Base-by-base conservation (phyloP, 2,113 vertebrate genomes). In the Raphicerus campestris region DNA sequence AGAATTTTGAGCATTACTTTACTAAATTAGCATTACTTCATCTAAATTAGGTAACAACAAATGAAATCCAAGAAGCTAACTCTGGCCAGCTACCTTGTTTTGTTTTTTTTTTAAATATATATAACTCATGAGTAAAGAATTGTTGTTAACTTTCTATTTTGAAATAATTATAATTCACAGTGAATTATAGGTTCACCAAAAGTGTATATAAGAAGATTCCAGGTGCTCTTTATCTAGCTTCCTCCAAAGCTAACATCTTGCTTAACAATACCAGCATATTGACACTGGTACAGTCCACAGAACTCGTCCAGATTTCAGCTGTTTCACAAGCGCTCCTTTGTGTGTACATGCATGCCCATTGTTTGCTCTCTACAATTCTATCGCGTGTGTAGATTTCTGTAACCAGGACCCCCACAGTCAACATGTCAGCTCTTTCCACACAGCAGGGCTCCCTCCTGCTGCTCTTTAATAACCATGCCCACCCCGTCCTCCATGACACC, bases 101-200 rank as follows among this genome's bases (percentile, higher is more conserved):
- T 92, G 47, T 94, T 13, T 22, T 35, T 61, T 10, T 73, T 73
- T 70, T 22, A 0, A 73, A 73, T 73, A 39, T 24, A 61, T 61
- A 55, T 14, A 86, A 16, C 2, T 7, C 35, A 49, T 73, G 39
- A 81, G 32, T 63, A 96, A 35, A 39, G 47, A 39, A 81, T 60
- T 49, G 28, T 63, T 45, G 26, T 56, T 73, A 88, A 91, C 39
- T 60, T 77, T 91, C 88, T 78, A 17, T 61, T 96, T 84, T 80
- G 58, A 80, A 81, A 39, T 60, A 87, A 86, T 30, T 93, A 56
- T 45, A 93, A 89, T 47, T 89, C 9, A 89, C 24, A 85, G n/a
- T 73, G 35, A 73, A 39, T 73, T 39, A 73, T 39, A 35, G 91
- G 81, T 20, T 93, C 56, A 58, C 11, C 10, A 82, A 26, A 63